Conservation (phyloP, 2,797 vertebrate genomes). For the Hemibagrus guttatus region DNA sequence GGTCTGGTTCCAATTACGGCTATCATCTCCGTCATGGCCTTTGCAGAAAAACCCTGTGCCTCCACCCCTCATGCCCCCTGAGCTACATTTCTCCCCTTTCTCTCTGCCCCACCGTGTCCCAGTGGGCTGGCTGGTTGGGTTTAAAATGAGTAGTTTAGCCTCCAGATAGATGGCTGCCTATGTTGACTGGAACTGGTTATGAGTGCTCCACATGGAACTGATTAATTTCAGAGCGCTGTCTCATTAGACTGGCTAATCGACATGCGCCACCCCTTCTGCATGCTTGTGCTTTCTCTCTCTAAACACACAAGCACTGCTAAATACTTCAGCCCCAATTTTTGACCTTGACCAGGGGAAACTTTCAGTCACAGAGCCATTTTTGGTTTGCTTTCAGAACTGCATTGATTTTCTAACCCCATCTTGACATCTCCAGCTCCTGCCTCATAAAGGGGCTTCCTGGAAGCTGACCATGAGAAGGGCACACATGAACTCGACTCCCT, state of each 20-base stretch:
- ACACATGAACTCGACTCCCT: constrained; percentile 32
- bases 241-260: constrained; percentile 80
- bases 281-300: constrained; percentile 19
- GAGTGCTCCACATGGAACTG: constrained; percentile 77
- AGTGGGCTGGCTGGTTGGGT: constrained; percentile 42
- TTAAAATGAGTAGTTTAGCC: constrained; percentile 55
- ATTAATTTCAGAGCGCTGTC: constrained; percentile 80
- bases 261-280: constrained; percentile 45
- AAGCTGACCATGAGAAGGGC: constrained; percentile 35
- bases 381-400: constrained; percentile 60
- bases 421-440: constrained; percentile 61
- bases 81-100: constrained; percentile 25
- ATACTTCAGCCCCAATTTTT: constrained; percentile 38
- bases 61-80: constrained; percentile 23
- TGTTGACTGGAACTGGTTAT: constrained; percentile 71
- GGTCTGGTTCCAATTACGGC: constrained; percentile 78
- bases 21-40: constrained; percentile 66
- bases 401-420: constrained; percentile 59
- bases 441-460: constrained; percentile 68
- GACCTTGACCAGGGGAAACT: constrained; percentile 63
- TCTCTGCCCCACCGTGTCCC: constrained; percentile 29
- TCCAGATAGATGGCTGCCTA: constrained; percentile 65
- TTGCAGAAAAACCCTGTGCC: constrained; percentile 12
- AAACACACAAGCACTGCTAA: constrained; percentile 2
- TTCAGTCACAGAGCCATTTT: constrained; percentile 61